Evolutionary conservation across 2,797 vertebrate species (phyloP), one percentile per base, ranked within the genome.

Genomic region (Merluccius polli): DNA sequence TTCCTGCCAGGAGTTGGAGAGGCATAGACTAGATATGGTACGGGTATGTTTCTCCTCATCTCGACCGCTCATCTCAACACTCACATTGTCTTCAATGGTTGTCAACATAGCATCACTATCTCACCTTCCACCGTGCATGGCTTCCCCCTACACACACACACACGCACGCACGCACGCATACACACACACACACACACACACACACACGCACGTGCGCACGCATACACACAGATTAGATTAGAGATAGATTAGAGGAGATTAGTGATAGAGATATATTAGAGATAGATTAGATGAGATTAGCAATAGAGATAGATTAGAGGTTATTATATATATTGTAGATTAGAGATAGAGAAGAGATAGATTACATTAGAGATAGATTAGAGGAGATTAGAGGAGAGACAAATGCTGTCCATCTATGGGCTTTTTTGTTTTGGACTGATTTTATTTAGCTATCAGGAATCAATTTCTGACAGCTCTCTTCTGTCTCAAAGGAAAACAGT

Each of bases 11-110:
- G 98, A 99, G 95, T 96, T 99, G 97, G 97, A 99, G 96, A 98
- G 96, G 93, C 97, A 98, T 98, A 99, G 97, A 96, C 96, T 99
- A 98, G 98, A 99, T 97, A 98, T 99, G 97, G 98, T 99, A 99
- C 96, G 98, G 95, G 95, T 97, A 97, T 97, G 94, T 95, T 97
- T 97, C 94, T 94, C 95, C 95, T 95, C 95, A 94, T 97, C 95
- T 97, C n/a, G n/a, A 35, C 33, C 8, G 33, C 8, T 35, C 8
- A 35, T 35, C 33, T 24, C 52, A 95, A 96, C 94, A 95, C 94
- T 92, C 95, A 95, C 95, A 95, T 95, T 97, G 94, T 96, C 94
- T 95, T 95, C 93, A 95, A 93, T 94, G 93, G 94, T 94, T 95
- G 93, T 94, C 93, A 93, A 96, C 93, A 94, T 94, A 95, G 94